Evolutionary conservation across 2,797 vertebrate species (phyloP).

Genomic region (Sebastolobus altivelis): DNA sequence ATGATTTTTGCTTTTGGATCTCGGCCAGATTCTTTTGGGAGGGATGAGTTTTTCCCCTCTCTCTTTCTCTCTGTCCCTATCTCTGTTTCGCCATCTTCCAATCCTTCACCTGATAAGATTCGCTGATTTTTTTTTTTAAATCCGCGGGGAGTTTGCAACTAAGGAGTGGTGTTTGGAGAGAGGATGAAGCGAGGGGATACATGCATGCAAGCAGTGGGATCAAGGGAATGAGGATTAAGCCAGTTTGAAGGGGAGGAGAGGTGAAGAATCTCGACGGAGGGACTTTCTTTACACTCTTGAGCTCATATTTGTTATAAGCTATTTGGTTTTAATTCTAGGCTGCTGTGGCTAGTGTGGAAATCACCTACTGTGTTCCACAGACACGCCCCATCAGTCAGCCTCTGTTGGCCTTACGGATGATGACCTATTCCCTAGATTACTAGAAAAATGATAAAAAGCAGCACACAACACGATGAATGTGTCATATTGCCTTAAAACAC

Average conservation of each 20-base stretch:
- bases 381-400: constrained; percentile 53
- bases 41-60: constrained; percentile 62
- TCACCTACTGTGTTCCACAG: constrained; percentile 63
- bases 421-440: constrained; percentile 48
- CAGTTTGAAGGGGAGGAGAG: constrained; percentile 48
- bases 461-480: constrained; percentile 10
- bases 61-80: constrained; percentile 45
- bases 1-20: constrained; percentile 88
- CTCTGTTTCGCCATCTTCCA: constrained; percentile 62
- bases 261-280: constrained; percentile 49
- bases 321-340: constrained; percentile 55
- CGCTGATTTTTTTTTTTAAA: too few relatives aligned
- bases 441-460: constrained; percentile 30
- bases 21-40: constrained; percentile 82
- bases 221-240: constrained; percentile 54
- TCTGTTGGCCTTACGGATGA: constrained; percentile 14
- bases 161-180: constrained; percentile 60
- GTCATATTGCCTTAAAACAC: constrained; percentile 9
- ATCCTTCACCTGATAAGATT: constrained; percentile 62
- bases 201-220: constrained; percentile 52
- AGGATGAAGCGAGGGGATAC: constrained; percentile 44
- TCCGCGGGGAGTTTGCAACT: constrained; percentile 54
- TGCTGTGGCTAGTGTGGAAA: constrained; percentile 63
- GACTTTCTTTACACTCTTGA: constrained; percentile 61
- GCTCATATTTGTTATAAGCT: constrained; percentile 50